Percentiles rank a stretch among this genome's conserved stretches.
Evolutionary conservation across 2,888 invertebrate genomes (phyloP).

Genomic region (Pantelozetes paolii): DNA sequence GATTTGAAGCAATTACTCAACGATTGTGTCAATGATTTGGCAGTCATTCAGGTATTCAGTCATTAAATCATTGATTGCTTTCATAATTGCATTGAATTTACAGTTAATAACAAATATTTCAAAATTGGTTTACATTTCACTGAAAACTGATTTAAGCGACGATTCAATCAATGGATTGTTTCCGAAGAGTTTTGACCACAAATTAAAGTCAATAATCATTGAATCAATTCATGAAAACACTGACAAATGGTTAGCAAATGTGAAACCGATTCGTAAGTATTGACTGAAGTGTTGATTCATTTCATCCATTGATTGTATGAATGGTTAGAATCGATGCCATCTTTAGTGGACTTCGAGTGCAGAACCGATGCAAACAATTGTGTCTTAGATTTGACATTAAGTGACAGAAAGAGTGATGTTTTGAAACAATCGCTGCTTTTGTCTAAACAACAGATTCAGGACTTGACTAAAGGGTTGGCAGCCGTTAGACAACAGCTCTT

Average conservation of each 20-base stretch:
- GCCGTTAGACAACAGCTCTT: slow-evolving; percentile 21
- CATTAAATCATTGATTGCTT: neutral
- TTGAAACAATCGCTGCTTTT: neutral
- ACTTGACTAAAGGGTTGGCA: slow-evolving; percentile 19
- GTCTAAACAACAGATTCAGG: neutral
- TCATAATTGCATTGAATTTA: neutral
- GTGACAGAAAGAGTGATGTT: neutral
- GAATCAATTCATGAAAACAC: slow-evolving; percentile 2
- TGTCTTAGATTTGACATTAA: neutral
- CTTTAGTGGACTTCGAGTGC: slow-evolving; percentile 22
- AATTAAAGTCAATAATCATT: slow-evolving; percentile 7
- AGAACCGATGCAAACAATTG: slow-evolving; percentile 11
- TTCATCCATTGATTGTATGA: neutral
- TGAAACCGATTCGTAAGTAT: slow-evolving; percentile 11
- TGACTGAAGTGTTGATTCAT: neutral
- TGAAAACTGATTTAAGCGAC: neutral
- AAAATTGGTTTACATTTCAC: neutral
- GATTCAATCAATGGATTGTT: slow-evolving; percentile 10
- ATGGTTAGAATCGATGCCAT: slow-evolving; percentile 27
- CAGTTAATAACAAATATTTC: neutral
- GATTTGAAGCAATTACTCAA: neutral
- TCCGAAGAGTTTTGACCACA: slow-evolving; percentile 3
- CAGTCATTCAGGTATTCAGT: neutral
- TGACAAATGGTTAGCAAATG: neutral
- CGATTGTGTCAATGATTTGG: neutral